A percentile compares a stretch with the other conserved stretches of the same genome.
Conservation (phyloP, 2,797 vertebrate genomes). For the Chloroceryle inda region DNA sequence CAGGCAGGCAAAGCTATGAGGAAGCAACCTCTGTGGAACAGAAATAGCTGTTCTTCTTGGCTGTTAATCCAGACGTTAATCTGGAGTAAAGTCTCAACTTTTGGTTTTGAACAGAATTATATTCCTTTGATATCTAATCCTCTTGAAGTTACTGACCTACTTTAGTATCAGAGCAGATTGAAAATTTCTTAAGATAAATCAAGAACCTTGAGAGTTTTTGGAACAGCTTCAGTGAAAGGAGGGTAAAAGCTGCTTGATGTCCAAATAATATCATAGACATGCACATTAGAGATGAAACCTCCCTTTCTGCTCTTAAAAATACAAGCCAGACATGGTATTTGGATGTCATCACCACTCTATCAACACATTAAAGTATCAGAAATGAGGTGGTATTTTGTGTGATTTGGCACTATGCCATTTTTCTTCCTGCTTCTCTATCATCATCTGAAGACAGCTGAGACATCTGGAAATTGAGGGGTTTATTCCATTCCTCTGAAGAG, state of each 20-base stretch:
- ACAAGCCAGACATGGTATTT: background rate
- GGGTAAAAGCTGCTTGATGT: background rate
- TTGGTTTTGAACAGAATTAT: background rate
- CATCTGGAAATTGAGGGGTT: background rate
- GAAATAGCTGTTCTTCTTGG: background rate
- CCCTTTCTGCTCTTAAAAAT: background rate
- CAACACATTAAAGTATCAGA: background rate
- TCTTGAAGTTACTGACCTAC: background rate
- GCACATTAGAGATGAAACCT: background rate
- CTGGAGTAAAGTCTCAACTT: background rate
- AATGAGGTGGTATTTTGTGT: background rate
- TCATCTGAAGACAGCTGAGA: background rate
- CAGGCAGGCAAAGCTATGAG: background rate
- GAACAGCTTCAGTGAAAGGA: background rate
- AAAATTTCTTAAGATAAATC: background rate
- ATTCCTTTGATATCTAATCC: background rate
- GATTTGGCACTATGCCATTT: background rate
- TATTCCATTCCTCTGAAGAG: background rate
- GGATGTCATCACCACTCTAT: background rate
- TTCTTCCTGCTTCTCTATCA: background rate
- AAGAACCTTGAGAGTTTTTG: background rate
- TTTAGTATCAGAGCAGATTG: background rate
- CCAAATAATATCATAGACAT: background rate
- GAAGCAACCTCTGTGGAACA: background rate
- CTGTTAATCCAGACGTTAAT: background rate